Base-by-base conservation (phyloP, 2,797 vertebrate genomes). In the Diplodus puntazzo region DNA sequence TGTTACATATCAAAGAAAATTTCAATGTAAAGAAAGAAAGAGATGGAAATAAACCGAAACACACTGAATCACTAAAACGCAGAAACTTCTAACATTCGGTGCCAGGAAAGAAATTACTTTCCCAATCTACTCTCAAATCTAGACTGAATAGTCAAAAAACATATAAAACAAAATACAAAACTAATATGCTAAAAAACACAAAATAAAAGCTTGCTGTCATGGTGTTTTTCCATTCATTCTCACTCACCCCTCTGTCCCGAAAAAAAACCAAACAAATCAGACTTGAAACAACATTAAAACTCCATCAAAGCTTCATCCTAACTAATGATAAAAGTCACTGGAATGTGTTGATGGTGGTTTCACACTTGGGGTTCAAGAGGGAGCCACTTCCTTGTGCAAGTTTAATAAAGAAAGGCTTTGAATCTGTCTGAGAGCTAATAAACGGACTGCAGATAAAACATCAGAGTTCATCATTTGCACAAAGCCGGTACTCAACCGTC, bases 401-500 rank as follows among this genome's bases (percentile, higher is more conserved):
- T 70, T 80, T 59, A 48, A 73, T 25, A 23, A 60, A 54, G 5
- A 59, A 30, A 55, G 3, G 49, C 25, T 49, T 13, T 25, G 13
- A 68, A 13, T 61, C 5, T 59, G 39, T n/a, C 39, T 69, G 8
- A 21, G 21, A 67, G 67, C 52, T 63, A 42, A 73, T 61, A 61
- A 71, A 76, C 42, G 71, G n/a, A 17, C 48, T 21, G 27, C 61
- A 79, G 71, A 64, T 46, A 23, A 27, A 18, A 75, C 11, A 59
- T 68, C 43, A n/a, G 18, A 54, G 25, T 49, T 59, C n/a, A 63
- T 62, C 2, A 21, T 69, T 49, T 59, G 11, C 27, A 62, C 23
- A 67, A 25, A 66, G 17, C 50, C 70, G 23, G 57, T 43, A n/a
- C 27, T 42, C 71, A 34, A 71, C 17, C 43, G 53, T 78, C 27